Base-by-base conservation (phyloP, 2,113 vertebrate species). In the Lepus americanus region DNA sequence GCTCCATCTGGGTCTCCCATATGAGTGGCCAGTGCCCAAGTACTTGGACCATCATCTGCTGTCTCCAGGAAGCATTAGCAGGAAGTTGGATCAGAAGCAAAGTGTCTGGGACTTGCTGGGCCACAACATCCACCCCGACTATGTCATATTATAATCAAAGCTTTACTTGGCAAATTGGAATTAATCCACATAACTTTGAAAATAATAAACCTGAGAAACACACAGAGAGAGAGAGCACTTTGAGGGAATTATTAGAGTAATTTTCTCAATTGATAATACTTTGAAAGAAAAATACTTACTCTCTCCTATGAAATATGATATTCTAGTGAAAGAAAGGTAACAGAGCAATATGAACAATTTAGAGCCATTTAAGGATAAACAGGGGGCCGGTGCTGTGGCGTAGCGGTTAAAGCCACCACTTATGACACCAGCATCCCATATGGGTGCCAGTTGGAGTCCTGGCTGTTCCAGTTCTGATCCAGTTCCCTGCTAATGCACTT, bases 121-220 rank as follows among this genome's bases (percentile, higher is more conserved):
- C 44, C 44, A 44, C 44, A 44, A 44, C 44, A 44, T 7, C 44
- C 44, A 44, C 44, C 44, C 44, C 33, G 49, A 59, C 19, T 10
- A 19, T 66, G 67, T 69, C 13, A 72, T 78, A 70, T 66, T 91
- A 36, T 63, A 73, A 23, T 16, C 10, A 70, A 69, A 29, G 11
- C 14, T 94, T 82, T 63, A 64, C 33, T 78, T 82, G 77, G 64
- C 53, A 77, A 6, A 39, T 23, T 90, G 6, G 69, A 90, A 74
- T 81, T 59, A 90, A 87, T 39, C 49, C 61, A 90, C 70, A 79
- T 31, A 29, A 78, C 64, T 88, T 72, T 87, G 44, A 73, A 88
- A 88, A 85, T 29, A 85, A 63, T 19, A 53, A 67, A 31, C 11
- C 20, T 39, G 23, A 90, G 27, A 29, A 44, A 44, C 44, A 44